Evolutionary conservation across 2,113 vertebrate genomes (phyloP).

Genomic region (Sylvicapra grimmia): DNA sequence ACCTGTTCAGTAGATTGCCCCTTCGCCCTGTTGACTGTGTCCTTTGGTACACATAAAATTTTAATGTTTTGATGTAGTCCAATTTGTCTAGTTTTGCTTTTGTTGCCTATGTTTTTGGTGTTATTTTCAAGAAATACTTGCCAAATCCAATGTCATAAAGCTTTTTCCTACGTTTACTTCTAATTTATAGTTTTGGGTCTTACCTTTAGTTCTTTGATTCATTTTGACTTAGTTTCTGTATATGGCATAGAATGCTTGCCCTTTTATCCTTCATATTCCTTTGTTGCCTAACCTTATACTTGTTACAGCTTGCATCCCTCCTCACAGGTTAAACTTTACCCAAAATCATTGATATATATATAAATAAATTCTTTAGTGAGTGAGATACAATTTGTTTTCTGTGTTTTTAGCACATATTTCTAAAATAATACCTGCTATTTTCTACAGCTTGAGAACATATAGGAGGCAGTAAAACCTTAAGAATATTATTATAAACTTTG

Average conservation of each 20-base stretch:
- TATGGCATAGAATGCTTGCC: not conserved
- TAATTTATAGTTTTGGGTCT: not conserved
- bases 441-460: not conserved
- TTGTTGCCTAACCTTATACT: not conserved
- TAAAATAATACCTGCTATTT: not conserved
- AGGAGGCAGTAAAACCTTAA: not conserved
- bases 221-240: not conserved
- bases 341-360: not conserved
- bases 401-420: not conserved
- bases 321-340: not conserved
- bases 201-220: not conserved
- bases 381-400: not conserved
- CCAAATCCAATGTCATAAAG: not conserved
- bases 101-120: not conserved
- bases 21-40: not conserved
- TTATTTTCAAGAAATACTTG: not conserved
- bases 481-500: not conserved
- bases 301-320: not conserved
- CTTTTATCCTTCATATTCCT: not conserved
- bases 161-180: not conserved
- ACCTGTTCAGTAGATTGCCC: not conserved
- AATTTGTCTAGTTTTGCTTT: not conserved
- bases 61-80: not conserved
- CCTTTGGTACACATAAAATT: not conserved
- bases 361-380: not conserved